A percentile compares a stretch with the other conserved stretches of the same genome.
These are phyloP conservation scores for Mormyrops boulengeri DNA, from an alignment of 2,797 vertebrate genomes.

Conservation along the genomic window DNA sequence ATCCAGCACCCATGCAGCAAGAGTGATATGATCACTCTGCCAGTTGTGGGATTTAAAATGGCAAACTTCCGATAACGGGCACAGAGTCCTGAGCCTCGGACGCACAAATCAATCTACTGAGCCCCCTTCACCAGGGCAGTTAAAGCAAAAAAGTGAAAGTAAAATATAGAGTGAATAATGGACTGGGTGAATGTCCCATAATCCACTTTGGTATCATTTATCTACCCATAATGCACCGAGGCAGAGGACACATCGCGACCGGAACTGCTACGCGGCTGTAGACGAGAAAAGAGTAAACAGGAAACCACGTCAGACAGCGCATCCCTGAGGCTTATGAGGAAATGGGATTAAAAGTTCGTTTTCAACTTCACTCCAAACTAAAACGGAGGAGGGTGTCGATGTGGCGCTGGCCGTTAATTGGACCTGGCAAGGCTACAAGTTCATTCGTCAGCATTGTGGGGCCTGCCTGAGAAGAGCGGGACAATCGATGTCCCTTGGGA, in stretches of 20 bases:
- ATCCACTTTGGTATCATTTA: neutral
- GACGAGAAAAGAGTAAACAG: conserved; percentile 24
- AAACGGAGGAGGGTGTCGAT: conserved; percentile 69
- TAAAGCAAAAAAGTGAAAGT: neutral
- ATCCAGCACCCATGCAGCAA: neutral
- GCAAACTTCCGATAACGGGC: neutral
- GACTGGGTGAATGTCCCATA: neutral
- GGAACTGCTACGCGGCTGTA: neutral
- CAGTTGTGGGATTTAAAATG: neutral
- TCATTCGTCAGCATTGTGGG: conserved; percentile 92
- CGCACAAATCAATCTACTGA: neutral
- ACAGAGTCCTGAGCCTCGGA: neutral
- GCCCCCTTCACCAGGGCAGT: neutral
- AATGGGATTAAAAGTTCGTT: conserved; percentile 26
- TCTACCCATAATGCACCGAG: neutral
- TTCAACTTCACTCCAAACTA: conserved; percentile 64
- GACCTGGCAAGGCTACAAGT: conserved; percentile 90
- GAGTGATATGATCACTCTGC: neutral
- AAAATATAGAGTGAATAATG: neutral
- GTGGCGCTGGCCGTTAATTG: conserved; percentile 85
- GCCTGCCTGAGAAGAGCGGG: conserved; percentile 80
- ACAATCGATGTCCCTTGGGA: conserved; percentile 82
- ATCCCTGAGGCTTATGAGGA: neutral
- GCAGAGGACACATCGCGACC: conserved; percentile 15
- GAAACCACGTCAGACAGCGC: neutral